Evolutionary conservation across 2,113 vertebrate species (phyloP).

Genomic region (Clarias gariepinus): DNA sequence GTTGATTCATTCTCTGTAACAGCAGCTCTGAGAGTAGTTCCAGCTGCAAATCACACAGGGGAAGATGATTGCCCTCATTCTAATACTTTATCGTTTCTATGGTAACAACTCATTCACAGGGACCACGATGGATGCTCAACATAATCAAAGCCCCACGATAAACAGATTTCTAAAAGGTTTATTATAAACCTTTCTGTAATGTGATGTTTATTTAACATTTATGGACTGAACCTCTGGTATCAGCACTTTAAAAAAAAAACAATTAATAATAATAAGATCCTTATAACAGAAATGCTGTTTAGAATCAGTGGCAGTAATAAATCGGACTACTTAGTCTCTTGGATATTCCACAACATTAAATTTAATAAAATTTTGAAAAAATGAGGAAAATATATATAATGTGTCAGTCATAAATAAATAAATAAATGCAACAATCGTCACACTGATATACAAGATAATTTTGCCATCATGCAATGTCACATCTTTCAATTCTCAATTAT

Average conservation of each 20-base stretch:
- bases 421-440: background rate
- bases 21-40: background rate
- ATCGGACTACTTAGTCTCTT: background rate
- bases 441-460: background rate
- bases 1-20: background rate
- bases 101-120: slow-evolving; percentile 7
- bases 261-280: background rate
- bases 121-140: background rate
- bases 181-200: background rate
- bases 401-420: background rate
- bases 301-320: background rate
- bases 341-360: background rate
- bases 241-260: background rate
- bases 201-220: background rate
- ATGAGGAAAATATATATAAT: background rate
- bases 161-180: background rate
- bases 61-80: background rate
- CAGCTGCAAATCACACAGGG: background rate
- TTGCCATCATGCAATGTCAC: background rate
- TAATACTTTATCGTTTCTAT: slow-evolving; percentile 21
- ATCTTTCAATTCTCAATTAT: background rate
- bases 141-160: background rate
- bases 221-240: background rate
- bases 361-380: background rate
- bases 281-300: background rate